Evolutionary conservation across 2,888 invertebrate species (phyloP), one percentile per base, ranked within the genome.

Genomic region (Gerris lacustris): DNA sequence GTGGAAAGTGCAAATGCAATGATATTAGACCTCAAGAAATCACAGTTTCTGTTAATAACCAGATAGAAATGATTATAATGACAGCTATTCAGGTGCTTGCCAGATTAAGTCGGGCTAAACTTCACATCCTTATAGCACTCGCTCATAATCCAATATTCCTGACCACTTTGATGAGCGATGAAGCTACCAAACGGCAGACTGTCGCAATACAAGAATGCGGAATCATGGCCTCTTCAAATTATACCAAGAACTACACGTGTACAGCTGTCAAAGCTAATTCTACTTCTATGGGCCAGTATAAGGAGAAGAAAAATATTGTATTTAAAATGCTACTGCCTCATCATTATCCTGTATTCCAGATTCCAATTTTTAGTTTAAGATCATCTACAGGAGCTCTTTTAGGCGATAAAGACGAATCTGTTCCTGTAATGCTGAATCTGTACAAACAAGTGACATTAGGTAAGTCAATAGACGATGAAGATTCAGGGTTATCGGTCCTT

Each of bases 251-350:
- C 9, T 64, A n/a, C 9, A 9, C 7, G 1, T 64, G 64, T 64
- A n/a, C 31, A n/a, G 64, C 5, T 64, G 31, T 64, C 11, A 31
- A 31, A 6, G 64, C 64, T n/a, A 64, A n/a, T 9, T 7, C 7
- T 9, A 31, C 2, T 17, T 64, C 64, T 7, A 64, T 64, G 17
- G 17, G n/a, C 64, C 9, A 9, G 64, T 64, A 64, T 18, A 64
- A 64, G 17, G 64, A 31, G 5, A 64, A 64, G 17, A 64, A 31
- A 9, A n/a, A 9, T 4, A 9, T 18, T 5, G 17, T 64, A 9
- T 64, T 64, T 64, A 64, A 64, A 64, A 18, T 64, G 31, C 17
- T 64, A n/a, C 31, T 64, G 64, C 64, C 64, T n/a, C 64, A 64
- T 64, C 64, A 64, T 17, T 64, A n/a, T 18, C 17, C 17, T 1